These are phyloP conservation scores for Leptinotarsa defecta DNA, from an alignment of 1,140 invertebrate species.

Conservation along the genomic window DNA sequence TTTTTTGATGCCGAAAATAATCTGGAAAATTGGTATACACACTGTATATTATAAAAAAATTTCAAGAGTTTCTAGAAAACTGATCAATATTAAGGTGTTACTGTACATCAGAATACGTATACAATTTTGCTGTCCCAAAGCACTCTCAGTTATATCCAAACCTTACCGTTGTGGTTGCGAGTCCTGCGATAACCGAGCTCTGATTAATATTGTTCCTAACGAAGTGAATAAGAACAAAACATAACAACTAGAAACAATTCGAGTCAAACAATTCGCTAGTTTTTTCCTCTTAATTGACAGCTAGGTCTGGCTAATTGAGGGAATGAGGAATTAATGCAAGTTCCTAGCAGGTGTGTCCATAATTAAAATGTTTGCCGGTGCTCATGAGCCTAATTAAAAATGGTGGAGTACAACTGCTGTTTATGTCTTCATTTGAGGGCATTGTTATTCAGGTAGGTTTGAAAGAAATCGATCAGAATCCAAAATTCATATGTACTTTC, in stretches of 20 bases:
- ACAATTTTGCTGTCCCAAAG: background rate
- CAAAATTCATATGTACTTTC: too few species aligned
- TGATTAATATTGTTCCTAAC: conserved; percentile 15
- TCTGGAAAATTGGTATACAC: too few species aligned
- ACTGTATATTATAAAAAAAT: too few species aligned
- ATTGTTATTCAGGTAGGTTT: background rate
- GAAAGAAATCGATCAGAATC: background rate
- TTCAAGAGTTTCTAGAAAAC: too few species aligned
- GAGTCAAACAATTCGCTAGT: background rate
- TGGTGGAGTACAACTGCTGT: background rate
- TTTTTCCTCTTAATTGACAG: conserved; percentile 19
- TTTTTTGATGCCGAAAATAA: too few species aligned
- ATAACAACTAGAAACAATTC: conserved; percentile 8
- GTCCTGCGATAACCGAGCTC: background rate
- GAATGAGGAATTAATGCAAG: conserved; percentile 14
- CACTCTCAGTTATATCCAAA: background rate
- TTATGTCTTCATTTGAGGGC: conserved; percentile 6
- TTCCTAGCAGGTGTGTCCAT: conserved; percentile 5
- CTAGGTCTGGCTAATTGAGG: conserved; percentile 11
- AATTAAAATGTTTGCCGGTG: conserved; percentile 17
- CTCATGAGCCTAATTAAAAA: conserved; percentile 14
- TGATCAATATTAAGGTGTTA: too few species aligned
- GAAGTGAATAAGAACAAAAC: conserved; percentile 3
- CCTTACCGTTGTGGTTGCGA: background rate
- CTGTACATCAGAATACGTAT: too few species aligned